Evolutionary conservation across 2,888 invertebrate genomes (phyloP).

Genomic region (Craniophora ligustri): DNA sequence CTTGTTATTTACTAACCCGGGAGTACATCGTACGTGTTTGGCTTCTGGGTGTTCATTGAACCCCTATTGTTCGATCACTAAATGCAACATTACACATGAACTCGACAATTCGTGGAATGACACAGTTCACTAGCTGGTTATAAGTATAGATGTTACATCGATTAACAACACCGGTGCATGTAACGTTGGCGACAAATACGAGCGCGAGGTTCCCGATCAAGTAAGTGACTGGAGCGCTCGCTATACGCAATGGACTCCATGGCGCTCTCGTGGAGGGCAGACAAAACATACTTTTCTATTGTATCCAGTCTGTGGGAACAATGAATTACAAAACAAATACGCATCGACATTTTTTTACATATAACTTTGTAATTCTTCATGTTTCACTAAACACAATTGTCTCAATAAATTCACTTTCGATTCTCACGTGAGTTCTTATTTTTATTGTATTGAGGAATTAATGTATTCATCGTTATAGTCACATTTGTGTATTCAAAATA

Average conservation of each 20-base stretch:
- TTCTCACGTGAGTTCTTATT: conserved; percentile 38
- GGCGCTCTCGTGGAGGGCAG: conserved; percentile 69
- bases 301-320: conserved; percentile 81
- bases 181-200: conserved; percentile 65
- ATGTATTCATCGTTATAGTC: too few species aligned
- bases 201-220: conserved; percentile 71
- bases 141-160: conserved; percentile 58
- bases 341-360: conserved; percentile 65
- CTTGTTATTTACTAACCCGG: conserved; percentile 69
- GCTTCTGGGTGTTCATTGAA: conserved; percentile 75
- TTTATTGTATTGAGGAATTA: too few species aligned
- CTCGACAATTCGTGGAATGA: conserved; percentile 55
- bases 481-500: not conserved
- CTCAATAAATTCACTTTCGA: conserved; percentile 48
- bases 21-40: conserved; percentile 67
- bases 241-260: conserved; percentile 61
- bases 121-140: conserved; percentile 40
- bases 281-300: conserved; percentile 81
- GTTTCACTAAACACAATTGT: conserved; percentile 49
- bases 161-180: conserved; percentile 57
- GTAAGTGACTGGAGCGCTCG: conserved; percentile 69
- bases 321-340: conserved; percentile 75
- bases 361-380: conserved; percentile 41
- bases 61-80: conserved; percentile 57
- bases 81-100: conserved; percentile 62